A percentile compares a stretch with the other conserved stretches of the same genome.
These are phyloP conservation scores for Anhinga anhinga DNA, from an alignment of 2,113 vertebrate genomes.

Conservation along the genomic window DNA sequence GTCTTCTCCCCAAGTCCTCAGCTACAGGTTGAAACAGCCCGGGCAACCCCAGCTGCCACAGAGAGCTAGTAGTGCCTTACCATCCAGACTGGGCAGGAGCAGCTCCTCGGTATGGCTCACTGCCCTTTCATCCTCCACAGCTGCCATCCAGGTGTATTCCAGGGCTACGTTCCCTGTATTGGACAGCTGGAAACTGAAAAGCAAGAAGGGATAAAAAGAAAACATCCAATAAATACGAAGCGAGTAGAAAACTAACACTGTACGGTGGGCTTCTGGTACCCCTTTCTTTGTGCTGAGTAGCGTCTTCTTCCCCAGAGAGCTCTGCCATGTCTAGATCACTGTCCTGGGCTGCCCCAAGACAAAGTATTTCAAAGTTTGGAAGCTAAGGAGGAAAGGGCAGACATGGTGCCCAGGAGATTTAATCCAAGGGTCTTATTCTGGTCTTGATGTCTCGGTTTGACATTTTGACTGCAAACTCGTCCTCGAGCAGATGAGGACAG, in stretches of 20 bases:
- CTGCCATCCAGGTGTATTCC: constrained; percentile 79
- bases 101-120: not conserved
- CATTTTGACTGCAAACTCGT: not conserved
- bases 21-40: not conserved
- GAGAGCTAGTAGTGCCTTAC: not conserved
- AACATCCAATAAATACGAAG: not conserved
- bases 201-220: not conserved
- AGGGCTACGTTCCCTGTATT: constrained; percentile 80
- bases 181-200: constrained; percentile 64
- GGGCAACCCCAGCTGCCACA: not conserved
- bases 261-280: not conserved
- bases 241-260: not conserved
- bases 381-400: not conserved
- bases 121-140: constrained; percentile 41
- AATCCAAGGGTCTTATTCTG: not conserved
- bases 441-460: not conserved
- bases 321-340: not conserved
- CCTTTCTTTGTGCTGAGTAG: not conserved
- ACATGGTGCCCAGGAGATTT: not conserved
- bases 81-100: not conserved
- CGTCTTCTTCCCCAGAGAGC: not conserved
- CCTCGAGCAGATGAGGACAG: not conserved
- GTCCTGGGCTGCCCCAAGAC: not conserved
- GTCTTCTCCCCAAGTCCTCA: not conserved
- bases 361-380: not conserved